Evolutionary conservation across 2,797 vertebrate genomes (phyloP).

Genomic region (Cryptoprocta ferox): DNA sequence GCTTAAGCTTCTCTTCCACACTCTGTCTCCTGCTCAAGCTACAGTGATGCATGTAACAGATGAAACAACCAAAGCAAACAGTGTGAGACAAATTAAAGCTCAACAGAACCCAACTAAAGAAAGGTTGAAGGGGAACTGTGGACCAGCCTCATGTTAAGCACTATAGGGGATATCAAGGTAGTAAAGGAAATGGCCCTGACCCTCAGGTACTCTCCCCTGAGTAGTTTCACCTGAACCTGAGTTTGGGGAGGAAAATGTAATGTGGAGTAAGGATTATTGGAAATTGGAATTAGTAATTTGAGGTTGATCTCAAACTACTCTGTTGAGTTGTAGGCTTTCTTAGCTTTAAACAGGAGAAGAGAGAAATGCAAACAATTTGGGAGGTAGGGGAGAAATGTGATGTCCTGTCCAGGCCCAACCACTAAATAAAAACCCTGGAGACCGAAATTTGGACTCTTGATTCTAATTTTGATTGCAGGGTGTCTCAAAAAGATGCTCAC

Average conservation of each 20-base stretch:
- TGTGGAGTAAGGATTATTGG: neutral
- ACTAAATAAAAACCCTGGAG: neutral
- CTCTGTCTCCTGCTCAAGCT: neutral
- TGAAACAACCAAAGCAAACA: neutral
- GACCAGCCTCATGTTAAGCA: neutral
- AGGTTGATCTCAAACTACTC: neutral
- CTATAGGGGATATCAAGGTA: neutral
- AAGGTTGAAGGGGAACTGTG: neutral
- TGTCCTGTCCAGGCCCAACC: neutral
- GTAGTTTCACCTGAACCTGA: neutral
- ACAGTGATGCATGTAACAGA: constrained; percentile 21
- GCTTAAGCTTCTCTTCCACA: neutral
- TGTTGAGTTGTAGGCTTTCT: neutral
- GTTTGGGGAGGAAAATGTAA: neutral
- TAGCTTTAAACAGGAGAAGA: neutral
- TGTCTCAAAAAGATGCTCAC: neutral
- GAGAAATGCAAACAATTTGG: neutral
- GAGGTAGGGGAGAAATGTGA: neutral
- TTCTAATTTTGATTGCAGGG: neutral
- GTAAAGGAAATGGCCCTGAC: neutral
- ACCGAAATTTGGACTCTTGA: neutral
- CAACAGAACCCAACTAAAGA: neutral
- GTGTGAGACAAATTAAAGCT: neutral
- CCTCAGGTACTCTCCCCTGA: neutral
- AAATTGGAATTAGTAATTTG: neutral